These are phyloP conservation scores for Lacerta agilis DNA, from an alignment of 2,797 vertebrate species.

Conservation along the genomic window DNA sequence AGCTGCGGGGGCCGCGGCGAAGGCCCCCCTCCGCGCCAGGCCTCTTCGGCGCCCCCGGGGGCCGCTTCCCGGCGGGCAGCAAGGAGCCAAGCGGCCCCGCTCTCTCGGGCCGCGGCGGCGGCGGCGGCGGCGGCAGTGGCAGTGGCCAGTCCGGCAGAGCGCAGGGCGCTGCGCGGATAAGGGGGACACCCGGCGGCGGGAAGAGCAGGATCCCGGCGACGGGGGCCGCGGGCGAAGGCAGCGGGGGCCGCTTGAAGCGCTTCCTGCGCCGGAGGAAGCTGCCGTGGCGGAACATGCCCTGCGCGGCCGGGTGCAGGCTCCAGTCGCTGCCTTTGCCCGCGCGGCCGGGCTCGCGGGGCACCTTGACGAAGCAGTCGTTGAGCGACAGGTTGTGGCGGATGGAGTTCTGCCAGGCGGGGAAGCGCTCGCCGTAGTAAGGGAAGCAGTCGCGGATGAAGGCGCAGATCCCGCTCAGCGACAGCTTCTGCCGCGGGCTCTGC, in stretches of 20 bases:
- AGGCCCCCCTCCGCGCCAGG: conserved; percentile 8
- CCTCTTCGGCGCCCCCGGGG: no score
- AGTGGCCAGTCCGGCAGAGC: conserved; percentile 29
- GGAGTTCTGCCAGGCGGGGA: conserved; percentile 94
- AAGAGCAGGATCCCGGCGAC: conserved; percentile 74
- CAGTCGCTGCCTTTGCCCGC: conserved; percentile 92
- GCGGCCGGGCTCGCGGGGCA: conserved; percentile 88
- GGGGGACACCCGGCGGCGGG: conserved; percentile 61
- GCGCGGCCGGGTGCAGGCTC: conserved; percentile 91
- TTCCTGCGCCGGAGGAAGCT: conserved; percentile 91
- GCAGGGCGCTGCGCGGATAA: no score
- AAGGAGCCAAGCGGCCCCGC: no score
- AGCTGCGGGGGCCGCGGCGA: conserved; percentile 63
- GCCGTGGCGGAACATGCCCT: conserved; percentile 93
- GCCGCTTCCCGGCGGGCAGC: no score
- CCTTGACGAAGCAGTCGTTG: conserved; percentile 92
- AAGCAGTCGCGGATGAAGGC: conserved; percentile 94
- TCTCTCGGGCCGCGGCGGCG: conserved; percentile 49
- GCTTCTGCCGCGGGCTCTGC: conserved; percentile 88
- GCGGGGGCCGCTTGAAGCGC: conserved; percentile 87
- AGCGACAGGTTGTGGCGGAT: conserved; percentile 95
- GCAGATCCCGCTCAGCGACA: conserved; percentile 91
- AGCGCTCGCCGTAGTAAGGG: conserved; percentile 89
- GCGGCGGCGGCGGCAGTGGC: conserved; percentile 63
- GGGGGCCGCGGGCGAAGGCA: conserved; percentile 51